Evolutionary conservation across 2,888 invertebrate genomes (phyloP).

Genomic region (Watsonalla cultraria): DNA sequence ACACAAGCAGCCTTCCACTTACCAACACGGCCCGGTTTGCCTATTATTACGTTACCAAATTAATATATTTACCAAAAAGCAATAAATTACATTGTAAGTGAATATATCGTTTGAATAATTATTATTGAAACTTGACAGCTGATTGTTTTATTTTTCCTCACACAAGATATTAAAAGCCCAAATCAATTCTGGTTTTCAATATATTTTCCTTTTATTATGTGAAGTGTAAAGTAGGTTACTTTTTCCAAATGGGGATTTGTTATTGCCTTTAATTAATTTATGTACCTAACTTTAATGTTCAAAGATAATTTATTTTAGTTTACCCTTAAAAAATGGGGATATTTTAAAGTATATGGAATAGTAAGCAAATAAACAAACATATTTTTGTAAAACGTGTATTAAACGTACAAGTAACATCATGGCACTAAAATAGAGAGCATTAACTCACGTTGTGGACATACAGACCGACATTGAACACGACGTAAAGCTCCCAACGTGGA

Average conservation of each 20-base stretch:
- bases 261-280: too few species aligned
- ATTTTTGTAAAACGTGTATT: not conserved
- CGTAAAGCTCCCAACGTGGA: not conserved
- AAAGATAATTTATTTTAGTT: too few species aligned
- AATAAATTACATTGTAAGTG: not conserved
- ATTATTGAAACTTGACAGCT: not conserved
- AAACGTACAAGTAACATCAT: not conserved
- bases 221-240: too few species aligned
- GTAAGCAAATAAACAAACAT: not conserved
- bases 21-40: not conserved
- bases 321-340: too few species aligned
- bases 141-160: too few species aligned
- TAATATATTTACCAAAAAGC: slow-evolving; percentile 1
- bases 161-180: too few species aligned
- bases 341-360: too few species aligned
- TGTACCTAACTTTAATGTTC: too few species aligned
- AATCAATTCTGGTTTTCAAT: too few species aligned
- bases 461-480: not conserved
- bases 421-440: not conserved
- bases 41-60: not conserved
- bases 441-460: not conserved
- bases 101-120: not conserved
- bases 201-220: too few species aligned
- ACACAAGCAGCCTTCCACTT: not conserved
- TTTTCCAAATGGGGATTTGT: too few species aligned